Base-by-base conservation (phyloP, 2,797 vertebrate genomes). In the Lophius americanus region DNA sequence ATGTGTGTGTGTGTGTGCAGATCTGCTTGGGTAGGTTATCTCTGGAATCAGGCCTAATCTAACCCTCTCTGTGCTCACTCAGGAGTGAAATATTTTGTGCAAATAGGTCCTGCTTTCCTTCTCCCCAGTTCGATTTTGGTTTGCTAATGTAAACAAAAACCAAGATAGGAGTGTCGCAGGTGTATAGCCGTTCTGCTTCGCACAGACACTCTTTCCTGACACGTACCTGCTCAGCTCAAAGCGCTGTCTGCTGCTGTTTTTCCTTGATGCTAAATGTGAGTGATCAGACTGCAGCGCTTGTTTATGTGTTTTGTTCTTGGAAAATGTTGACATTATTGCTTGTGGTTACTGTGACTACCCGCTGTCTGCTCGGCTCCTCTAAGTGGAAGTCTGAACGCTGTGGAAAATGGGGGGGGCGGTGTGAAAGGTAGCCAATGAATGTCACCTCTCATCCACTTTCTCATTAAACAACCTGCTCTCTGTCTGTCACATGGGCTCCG, bases 401-500 rank as follows among this genome's bases (percentile, higher is more conserved):
- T 61, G 71, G 70, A 79, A 83, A 64, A 72, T 6, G 13, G 44
- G 51, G 38, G 44, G 11, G 43, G 56, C 0, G 60, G 53, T 74
- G 78, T 88, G 88, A 85, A 85, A 86, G 79, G 87, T 85, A 91
- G 89, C 88, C 89, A 91, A 91, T 92, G 90, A 92, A 87, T 91
- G 91, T 91, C 91, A 92, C 89, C 91, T 90, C 91, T 90, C 90
- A 92, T 92, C 90, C 89, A 90, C 84, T 87, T 91, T 90, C 91
- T 91, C 90, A 92, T 92, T 92, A 91, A 90, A 90, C 90, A 91
- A 87, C 88, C 90, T 89, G 88, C 88, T 90, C 89, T 84, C 82
- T 87, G 85, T 89, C 86, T 89, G 89, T 91, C 90, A 89, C 89
- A 85, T 68, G 78, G 85, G 82, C 85, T 85, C 79, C 64, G 68